Base-by-base conservation (phyloP, 2,113 vertebrate species). In the Oryzias celebensis region DNA sequence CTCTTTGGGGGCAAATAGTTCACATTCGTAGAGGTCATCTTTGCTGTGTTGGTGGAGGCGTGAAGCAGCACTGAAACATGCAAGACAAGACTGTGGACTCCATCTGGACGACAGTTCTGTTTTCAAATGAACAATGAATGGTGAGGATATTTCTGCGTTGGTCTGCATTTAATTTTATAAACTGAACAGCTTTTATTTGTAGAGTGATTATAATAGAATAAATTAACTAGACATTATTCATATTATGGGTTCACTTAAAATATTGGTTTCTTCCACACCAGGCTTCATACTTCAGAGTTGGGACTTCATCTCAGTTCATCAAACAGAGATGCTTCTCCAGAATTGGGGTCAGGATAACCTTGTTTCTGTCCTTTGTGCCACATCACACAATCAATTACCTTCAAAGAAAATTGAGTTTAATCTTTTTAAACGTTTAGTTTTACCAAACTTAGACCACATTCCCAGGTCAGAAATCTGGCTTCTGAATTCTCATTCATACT, bases 61-160 rank as follows among this genome's bases (percentile, higher is more conserved):
- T 77, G 75, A 52, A 14, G 59, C 57, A 65, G 36, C 41, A 16
- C 63, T 70, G 73, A 85, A 72, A 78, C 75, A 73, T 65, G 75
- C 31, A 22, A 24, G 64, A 66, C 44, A 61, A 58, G 15, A 0
- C 2, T 0, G 48, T 52, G 42, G 68, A 69, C 58, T 68, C 74
- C 56, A 66, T 68, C 63, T 60, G 7, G 31, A 15, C 0, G 53
- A 48, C 48, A 63, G 10, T 67, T 60, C 59, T 7, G 78, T 69
- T 79, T 12, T 77, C 73, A 79, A 79, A 82, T 79, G 73, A 79
- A 78, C 77, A 26, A 63, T 68, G 73, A 78, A 77, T 52, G 57
- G 36, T 36, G 36, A 36, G 36, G 10, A 28, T 28, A 12, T 12
- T 36, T 36, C 31, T 36, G 31, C 2, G 31, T 36, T 36, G 31